Evolutionary conservation across 2,797 vertebrate genomes (phyloP).

Genomic region (Xiphophorus birchmanni): DNA sequence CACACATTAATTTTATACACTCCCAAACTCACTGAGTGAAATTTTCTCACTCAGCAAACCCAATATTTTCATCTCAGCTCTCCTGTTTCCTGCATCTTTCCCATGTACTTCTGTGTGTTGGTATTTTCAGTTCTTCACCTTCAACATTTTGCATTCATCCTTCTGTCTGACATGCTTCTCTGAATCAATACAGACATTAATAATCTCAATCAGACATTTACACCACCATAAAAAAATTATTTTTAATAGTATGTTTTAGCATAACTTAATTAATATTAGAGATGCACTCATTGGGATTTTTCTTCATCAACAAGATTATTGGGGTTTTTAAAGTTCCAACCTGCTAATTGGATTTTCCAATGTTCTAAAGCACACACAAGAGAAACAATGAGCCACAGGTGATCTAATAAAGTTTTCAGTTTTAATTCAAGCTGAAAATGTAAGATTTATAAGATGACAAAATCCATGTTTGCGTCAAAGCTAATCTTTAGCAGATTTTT

Average conservation of each 20-base stretch:
- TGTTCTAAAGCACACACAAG: background rate
- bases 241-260: conserved; percentile 28
- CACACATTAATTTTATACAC: conserved; percentile 25
- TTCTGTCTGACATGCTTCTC: conserved; percentile 64
- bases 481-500: background rate
- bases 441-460: background rate
- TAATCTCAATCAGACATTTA: conserved; percentile 6
- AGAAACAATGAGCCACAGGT: background rate
- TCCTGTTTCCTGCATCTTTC: background rate
- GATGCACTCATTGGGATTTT: background rate
- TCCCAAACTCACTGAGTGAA: conserved; percentile 13
- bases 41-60: conserved; percentile 27
- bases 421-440: background rate
- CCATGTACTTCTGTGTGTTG: background rate
- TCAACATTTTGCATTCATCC: conserved; percentile 6
- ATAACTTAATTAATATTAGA: background rate
- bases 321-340: background rate
- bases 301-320: background rate
- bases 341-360: background rate
- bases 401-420: background rate
- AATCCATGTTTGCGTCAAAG: background rate
- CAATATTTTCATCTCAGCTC: conserved; percentile 1
- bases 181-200: conserved; percentile 55
- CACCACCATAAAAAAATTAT: conserved; percentile 1
- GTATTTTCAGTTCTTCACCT: background rate